Conservation (phyloP, 2,797 vertebrate genomes). For the Peromyscus aztecus region DNA sequence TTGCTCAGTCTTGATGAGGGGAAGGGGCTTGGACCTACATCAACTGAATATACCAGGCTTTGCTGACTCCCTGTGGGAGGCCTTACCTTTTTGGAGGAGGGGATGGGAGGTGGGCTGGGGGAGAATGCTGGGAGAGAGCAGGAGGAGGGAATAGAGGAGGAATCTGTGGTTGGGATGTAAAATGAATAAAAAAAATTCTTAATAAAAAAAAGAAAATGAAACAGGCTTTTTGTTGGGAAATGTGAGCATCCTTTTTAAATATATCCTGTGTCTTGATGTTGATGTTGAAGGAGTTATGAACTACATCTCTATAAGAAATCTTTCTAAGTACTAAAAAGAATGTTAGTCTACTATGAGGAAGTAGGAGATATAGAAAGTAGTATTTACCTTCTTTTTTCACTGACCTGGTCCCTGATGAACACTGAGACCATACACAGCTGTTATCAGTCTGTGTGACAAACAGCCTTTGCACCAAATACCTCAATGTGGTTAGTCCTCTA, state of each 20-base stretch:
- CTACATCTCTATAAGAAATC: neutral
- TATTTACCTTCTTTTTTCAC: fast-evolving
- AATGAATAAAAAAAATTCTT: no score
- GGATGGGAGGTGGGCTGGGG: no score
- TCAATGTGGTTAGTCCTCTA: neutral
- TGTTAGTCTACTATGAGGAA: neutral
- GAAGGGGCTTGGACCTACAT: no score
- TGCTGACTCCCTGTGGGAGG: no score
- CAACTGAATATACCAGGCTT: no score
- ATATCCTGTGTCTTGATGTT: neutral
- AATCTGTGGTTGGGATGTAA: no score
- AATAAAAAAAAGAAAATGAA: neutral
- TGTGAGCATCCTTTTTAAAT: neutral
- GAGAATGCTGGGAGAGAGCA: no score
- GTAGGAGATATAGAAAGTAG: neutral
- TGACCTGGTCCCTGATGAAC: neutral
- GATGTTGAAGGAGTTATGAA: neutral
- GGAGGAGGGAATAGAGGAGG: no score
- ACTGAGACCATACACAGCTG: neutral
- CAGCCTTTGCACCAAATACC: neutral
- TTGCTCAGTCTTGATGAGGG: no score
- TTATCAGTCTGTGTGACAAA: neutral
- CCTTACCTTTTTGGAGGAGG: no score
- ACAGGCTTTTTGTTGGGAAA: neutral
- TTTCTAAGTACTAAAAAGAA: neutral